Percentiles rank a stretch among this genome's conserved stretches.
Evolutionary conservation across 1,140 invertebrate genomes (phyloP).

Genomic region (Drosophila truncata): DNA sequence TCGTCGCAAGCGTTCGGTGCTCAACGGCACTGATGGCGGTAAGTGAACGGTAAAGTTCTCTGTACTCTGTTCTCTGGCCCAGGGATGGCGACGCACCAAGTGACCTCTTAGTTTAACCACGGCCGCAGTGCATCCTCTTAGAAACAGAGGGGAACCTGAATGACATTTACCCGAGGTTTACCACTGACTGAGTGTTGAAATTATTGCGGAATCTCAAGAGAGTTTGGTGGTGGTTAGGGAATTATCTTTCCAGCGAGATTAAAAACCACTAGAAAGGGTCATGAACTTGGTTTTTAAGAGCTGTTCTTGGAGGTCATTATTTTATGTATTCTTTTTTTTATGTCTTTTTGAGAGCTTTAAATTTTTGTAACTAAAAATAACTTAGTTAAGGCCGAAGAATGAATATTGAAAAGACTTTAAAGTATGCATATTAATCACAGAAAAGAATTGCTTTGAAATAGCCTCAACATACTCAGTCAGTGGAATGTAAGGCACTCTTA

Average conservation of each 20-base stretch:
- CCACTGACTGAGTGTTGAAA: constrained; percentile 3
- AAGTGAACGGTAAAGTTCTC: constrained; percentile 65
- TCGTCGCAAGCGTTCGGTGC: constrained; percentile 85
- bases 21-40: constrained; percentile 78
- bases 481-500: neutral
- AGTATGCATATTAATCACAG: neutral
- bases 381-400: neutral
- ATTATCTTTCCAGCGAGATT: neutral
- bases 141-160: neutral
- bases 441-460: neutral
- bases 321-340: neutral
- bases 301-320: neutral
- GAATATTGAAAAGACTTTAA: neutral
- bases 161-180: constrained; percentile 16
- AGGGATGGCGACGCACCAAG: constrained; percentile 40
- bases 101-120: constrained; percentile 20
- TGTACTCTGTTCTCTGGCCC: constrained; percentile 19
- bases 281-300: neutral
- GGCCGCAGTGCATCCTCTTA: neutral
- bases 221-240: neutral
- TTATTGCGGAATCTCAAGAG: constrained; percentile 11
- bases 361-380: neutral
- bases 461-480: neutral
- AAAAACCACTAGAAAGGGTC: neutral
- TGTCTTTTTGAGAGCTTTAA: neutral